Conservation (phyloP, 2,888 invertebrate genomes). For the Branchellion lobata region DNA sequence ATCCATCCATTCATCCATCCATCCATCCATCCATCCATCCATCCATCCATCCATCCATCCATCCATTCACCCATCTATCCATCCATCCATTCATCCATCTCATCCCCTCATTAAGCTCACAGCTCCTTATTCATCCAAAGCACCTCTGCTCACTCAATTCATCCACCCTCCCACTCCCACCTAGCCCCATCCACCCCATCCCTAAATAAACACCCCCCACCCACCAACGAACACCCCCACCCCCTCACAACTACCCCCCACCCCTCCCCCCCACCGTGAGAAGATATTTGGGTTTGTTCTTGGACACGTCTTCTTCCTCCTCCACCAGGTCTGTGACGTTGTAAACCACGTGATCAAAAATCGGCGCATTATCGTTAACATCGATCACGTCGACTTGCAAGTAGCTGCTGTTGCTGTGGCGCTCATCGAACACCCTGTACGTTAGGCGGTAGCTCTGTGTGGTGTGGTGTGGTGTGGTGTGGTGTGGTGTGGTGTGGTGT, state of each 20-base stretch:
- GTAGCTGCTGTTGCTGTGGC: constrained; percentile 52
- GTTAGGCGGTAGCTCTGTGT: constrained; percentile 50
- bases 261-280: constrained; percentile 46
- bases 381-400: constrained; percentile 53
- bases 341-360: constrained; percentile 51
- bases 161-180: not conserved
- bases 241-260: too few species aligned
- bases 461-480: too few species aligned
- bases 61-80: too few species aligned
- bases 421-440: constrained; percentile 54
- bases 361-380: constrained; percentile 54
- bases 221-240: too few species aligned
- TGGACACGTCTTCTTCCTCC: constrained; percentile 51
- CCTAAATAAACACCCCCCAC: too few species aligned
- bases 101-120: too few species aligned
- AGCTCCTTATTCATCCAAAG: not conserved
- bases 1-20: too few species aligned
- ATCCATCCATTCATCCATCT: too few species aligned
- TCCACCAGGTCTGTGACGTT: constrained; percentile 53
- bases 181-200: not conserved
- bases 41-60: too few species aligned
- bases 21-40: too few species aligned
- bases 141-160: not conserved
- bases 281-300: constrained; percentile 51
- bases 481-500: too few species aligned